These are phyloP conservation scores for Zosterops hypoxanthus DNA, from an alignment of 2,113 vertebrate genomes.

Conservation along the genomic window DNA sequence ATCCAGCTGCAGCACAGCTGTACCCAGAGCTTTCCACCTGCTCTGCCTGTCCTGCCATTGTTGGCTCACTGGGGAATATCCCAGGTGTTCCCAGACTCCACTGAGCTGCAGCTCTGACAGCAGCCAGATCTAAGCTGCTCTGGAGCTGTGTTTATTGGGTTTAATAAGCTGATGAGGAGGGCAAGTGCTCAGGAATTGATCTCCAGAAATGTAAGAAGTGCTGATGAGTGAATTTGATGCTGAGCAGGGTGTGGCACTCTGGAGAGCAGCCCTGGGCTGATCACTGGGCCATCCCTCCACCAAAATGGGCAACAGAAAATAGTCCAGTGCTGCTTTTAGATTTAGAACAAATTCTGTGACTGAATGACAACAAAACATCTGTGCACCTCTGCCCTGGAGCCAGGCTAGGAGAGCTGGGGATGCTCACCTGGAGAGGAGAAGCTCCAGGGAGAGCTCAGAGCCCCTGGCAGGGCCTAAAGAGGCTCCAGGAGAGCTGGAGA, in stretches of 20 bases:
- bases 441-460: neutral
- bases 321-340: neutral
- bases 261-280: neutral
- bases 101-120: neutral
- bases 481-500: neutral
- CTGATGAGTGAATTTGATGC: neutral
- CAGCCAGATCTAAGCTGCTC: neutral
- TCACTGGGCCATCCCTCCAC: no score
- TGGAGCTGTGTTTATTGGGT: neutral
- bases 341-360: neutral
- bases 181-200: neutral
- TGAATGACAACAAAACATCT: neutral
- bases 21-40: neutral
- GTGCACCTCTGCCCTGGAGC: neutral
- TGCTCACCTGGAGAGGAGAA: accelerated
- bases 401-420: neutral
- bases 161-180: neutral
- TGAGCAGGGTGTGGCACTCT: neutral
- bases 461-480: accelerated
- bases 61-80: neutral
- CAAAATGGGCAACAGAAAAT: neutral
- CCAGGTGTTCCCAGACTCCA: neutral
- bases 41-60: neutral
- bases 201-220: neutral
- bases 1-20: neutral